phyloP scores from a whole-genome alignment of 2,113 vertebrate genomes.

The Colaptes auratus region DNA sequence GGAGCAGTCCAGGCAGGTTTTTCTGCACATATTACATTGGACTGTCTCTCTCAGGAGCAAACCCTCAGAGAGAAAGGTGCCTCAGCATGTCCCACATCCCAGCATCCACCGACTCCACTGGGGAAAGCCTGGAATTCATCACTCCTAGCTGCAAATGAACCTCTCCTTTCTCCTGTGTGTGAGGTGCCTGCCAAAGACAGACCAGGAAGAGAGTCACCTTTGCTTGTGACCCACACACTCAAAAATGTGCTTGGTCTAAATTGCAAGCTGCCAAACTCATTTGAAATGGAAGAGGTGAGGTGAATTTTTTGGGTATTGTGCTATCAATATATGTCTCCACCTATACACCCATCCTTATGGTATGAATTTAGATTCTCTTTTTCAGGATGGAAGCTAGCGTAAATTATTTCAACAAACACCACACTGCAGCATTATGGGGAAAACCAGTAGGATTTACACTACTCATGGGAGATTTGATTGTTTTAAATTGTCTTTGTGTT shows the following conservation, averaged over 20 bases:
- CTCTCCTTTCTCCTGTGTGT: background rate
- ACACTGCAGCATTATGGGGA: background rate
- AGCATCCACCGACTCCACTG: background rate
- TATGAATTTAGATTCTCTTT: background rate
- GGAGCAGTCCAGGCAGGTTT: background rate
- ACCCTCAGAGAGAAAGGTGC: background rate
- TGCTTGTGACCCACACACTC: background rate
- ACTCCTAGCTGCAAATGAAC: background rate
- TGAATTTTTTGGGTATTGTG: background rate
- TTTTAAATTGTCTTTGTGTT: background rate
- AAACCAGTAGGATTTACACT: background rate
- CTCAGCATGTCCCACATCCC: background rate
- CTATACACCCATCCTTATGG: background rate
- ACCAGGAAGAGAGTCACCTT: background rate
- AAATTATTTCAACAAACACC: background rate
- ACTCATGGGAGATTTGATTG: background rate
- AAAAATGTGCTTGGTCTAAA: background rate
- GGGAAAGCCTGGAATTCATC: background rate
- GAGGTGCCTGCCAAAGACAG: slow-evolving; percentile 9
- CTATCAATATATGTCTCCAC: background rate
- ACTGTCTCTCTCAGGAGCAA: background rate
- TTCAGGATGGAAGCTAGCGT: background rate
- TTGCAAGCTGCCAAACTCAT: slow-evolving; percentile 54
- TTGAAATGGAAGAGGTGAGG: slow-evolving; percentile 79
- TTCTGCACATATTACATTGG: background rate